phyloP scores from a whole-genome alignment of 2,113 vertebrate genomes.

The Taxidea taxus region DNA sequence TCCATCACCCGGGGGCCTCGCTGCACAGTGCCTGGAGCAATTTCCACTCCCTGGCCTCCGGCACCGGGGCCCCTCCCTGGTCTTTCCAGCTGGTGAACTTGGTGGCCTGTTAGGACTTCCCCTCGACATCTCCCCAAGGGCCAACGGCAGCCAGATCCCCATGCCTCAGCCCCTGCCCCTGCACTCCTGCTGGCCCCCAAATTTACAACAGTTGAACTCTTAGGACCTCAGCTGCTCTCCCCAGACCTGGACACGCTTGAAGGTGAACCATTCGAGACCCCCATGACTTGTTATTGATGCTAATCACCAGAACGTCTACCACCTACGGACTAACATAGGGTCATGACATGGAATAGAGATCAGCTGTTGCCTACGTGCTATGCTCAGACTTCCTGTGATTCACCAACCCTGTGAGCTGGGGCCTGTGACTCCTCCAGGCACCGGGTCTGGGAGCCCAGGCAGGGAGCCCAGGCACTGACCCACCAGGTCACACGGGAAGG shows the following conservation, averaged over 20 bases:
- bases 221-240: too few relatives aligned
- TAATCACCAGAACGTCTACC: accelerated
- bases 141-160: background rate
- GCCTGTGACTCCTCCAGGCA: background rate
- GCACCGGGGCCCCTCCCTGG: background rate
- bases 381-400: background rate
- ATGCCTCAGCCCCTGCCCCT: too few relatives aligned
- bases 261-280: background rate
- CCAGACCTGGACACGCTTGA: background rate
- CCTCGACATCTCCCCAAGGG: background rate
- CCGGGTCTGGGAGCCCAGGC: too few relatives aligned
- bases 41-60: background rate
- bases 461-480: background rate
- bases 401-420: background rate
- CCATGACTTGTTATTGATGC: background rate
- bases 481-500: accelerated
- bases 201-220: background rate
- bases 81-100: too few relatives aligned
- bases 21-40: accelerated
- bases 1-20: too few relatives aligned
- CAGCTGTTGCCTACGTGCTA: accelerated
- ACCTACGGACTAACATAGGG: too few relatives aligned
- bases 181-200: accelerated
- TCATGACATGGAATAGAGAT: accelerated
- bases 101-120: background rate